Evolutionary conservation across 2,888 invertebrate species (phyloP), one percentile per base, ranked within the genome.

Genomic region (Andrena bucephala): DNA sequence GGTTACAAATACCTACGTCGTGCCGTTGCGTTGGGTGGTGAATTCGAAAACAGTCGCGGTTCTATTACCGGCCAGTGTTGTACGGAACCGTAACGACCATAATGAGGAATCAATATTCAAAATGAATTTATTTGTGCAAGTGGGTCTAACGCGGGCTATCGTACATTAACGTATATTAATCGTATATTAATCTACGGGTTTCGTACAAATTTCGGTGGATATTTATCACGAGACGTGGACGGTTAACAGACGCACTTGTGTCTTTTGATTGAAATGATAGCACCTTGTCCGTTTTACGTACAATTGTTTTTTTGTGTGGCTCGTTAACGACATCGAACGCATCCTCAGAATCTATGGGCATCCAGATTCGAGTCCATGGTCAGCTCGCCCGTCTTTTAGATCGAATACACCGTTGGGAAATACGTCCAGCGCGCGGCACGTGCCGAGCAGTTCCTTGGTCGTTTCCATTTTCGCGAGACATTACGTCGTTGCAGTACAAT

Each of bases 341-440:
- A 62, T 54, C 73, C 70, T 69, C 42, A 75, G 70, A 80, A 85
- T 83, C 66, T 60, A 69, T 10, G 36, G 50, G 69, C 65, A 77
- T 83, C 81, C 81, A 87, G 86, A 81, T 69, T 81, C 66, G 33
- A 42, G 16, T 42, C 42, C 4, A 42, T 62, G 52, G 48, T 29
- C 66, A 76, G 59, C 67, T 77, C 62, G 77, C 82, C 78, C 71
- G 72, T 85, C 88, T 84, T 77, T 60, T 36, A 68, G 78, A 80
- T 81, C 57, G 82, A 85, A 72, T 84, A 81, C 76, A 82, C 86
- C 82, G 77, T 63, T 70, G 88, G 85, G 88, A 88, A 86, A 88
- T 88, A 83, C 84, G 80, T 85, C 76, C 76, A 33, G 72, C 54
- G 52, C 31, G 59, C 36, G 76, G 66, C 74, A 77, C 77, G 83